A percentile compares a stretch with the other conserved stretches of the same genome.
These are phyloP conservation scores for Pterostichus madidus DNA, from an alignment of 2,888 invertebrate species.

Conservation along the genomic window DNA sequence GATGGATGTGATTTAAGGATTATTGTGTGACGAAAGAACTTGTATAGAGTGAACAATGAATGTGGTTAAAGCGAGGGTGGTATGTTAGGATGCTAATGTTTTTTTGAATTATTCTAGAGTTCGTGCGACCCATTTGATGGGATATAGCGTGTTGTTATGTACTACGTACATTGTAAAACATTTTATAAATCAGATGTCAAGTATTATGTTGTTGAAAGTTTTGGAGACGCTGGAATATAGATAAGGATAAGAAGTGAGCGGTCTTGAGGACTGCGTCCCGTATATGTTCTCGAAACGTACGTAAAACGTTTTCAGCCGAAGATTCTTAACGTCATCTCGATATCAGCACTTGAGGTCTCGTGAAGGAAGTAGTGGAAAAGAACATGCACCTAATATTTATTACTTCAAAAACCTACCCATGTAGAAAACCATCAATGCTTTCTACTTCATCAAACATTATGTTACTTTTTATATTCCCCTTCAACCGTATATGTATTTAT, in stretches of 20 bases:
- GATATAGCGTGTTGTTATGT: no score
- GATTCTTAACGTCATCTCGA: slow-evolving; percentile 58
- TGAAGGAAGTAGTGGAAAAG: slow-evolving; percentile 49
- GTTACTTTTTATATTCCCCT: slow-evolving; percentile 27
- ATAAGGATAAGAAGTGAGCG: slow-evolving; percentile 10
- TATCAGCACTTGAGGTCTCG: slow-evolving; percentile 55
- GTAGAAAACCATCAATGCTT: slow-evolving; percentile 55
- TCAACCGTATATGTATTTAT: slow-evolving; percentile 23
- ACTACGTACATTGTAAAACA: no score
- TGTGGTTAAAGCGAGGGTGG: no score
- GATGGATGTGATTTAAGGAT: no score
- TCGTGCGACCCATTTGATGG: no score
- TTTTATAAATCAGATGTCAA: no score
- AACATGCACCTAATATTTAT: slow-evolving; percentile 58
- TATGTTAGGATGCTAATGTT: no score
- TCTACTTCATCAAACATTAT: slow-evolving; percentile 48
- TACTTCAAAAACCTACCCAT: slow-evolving; percentile 50
- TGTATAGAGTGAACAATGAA: no score
- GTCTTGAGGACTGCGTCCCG: slow-evolving; percentile 5
- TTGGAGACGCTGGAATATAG: not conserved
- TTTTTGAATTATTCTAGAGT: no score
- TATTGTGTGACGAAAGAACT: no score
- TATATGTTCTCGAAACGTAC: slow-evolving; percentile 45
- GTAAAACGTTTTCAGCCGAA: slow-evolving; percentile 49
- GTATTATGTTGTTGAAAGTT: not conserved